These are phyloP conservation scores for Bos javanicus DNA, from an alignment of 2,113 vertebrate genomes.

Conservation along the genomic window DNA sequence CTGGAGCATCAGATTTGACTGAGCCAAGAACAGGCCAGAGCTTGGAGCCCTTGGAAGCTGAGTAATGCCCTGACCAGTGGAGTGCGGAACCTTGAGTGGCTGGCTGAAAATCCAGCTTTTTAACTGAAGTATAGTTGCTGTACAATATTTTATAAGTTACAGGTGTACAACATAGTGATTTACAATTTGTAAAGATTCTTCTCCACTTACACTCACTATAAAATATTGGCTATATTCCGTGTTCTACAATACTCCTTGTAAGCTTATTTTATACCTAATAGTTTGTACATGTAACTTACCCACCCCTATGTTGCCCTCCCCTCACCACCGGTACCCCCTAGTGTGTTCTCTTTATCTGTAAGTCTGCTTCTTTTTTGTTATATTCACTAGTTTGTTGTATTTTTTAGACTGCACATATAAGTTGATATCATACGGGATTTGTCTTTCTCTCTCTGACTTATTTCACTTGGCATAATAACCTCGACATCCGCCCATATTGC, in stretches of 20 bases:
- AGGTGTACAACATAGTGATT: neutral
- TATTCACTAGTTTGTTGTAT: neutral
- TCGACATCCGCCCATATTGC: neutral
- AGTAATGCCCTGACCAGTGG: accelerated
- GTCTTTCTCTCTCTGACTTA: neutral
- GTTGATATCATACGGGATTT: neutral
- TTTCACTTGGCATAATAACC: neutral
- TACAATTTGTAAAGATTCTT: neutral
- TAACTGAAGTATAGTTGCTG: neutral
- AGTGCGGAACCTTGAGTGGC: neutral
- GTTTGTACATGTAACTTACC: neutral
- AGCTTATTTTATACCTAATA: neutral
- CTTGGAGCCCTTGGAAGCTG: neutral
- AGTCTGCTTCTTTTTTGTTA: neutral
- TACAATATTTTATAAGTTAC: neutral
- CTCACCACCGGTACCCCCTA: neutral
- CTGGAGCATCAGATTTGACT: neutral
- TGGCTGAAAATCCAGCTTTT: neutral
- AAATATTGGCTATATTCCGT: neutral
- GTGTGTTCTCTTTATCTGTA: neutral
- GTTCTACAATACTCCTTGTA: neutral
- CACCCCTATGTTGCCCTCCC: neutral
- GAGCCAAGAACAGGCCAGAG: neutral
- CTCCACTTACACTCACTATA: neutral
- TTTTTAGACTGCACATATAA: neutral